These are phyloP conservation scores for Semicossyphus pulcher DNA, from an alignment of 2,113 vertebrate species.

Conservation along the genomic window DNA sequence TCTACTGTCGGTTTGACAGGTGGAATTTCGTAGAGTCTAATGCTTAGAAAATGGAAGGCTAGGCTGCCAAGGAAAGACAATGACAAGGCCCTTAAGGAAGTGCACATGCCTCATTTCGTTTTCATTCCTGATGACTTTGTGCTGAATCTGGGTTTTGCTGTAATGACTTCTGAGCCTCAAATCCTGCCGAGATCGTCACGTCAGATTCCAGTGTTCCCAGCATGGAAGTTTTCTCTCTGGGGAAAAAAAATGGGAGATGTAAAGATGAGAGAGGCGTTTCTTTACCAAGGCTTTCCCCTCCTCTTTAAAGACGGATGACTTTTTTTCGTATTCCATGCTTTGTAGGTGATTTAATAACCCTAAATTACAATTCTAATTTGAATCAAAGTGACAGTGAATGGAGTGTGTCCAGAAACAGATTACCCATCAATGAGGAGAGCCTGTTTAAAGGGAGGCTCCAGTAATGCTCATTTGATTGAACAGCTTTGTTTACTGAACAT, in stretches of 20 bases:
- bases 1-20: slow-evolving; percentile 30
- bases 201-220: slow-evolving; percentile 33
- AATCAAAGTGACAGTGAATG: slow-evolving; percentile 70
- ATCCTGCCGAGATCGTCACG: slow-evolving; percentile 46
- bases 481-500: slow-evolving; percentile 25
- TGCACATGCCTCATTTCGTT: slow-evolving; percentile 27
- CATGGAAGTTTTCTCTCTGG: slow-evolving; percentile 15
- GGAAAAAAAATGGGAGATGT: slow-evolving; percentile 1
- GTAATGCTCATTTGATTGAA: slow-evolving; percentile 10
- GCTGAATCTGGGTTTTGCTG: slow-evolving; percentile 44
- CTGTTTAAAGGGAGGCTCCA: slow-evolving; percentile 13
- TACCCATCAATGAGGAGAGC: slow-evolving; percentile 62
- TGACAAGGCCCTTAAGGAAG: slow-evolving; percentile 23
- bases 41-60: slow-evolving; percentile 30
- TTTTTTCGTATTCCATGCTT: slow-evolving; percentile 59
- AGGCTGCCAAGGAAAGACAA: slow-evolving; percentile 18
- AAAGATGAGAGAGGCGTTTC: slow-evolving; percentile 25
- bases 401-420: slow-evolving; percentile 58
- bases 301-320: slow-evolving; percentile 36
- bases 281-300: not conserved
- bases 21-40: slow-evolving; percentile 38
- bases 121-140: slow-evolving; percentile 51
- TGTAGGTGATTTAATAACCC: slow-evolving; percentile 70
- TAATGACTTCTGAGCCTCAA: slow-evolving; percentile 64
- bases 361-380: slow-evolving; percentile 68